phyloP scores from a whole-genome alignment of 1,140 invertebrate species.

The Forficula auricularia region DNA sequence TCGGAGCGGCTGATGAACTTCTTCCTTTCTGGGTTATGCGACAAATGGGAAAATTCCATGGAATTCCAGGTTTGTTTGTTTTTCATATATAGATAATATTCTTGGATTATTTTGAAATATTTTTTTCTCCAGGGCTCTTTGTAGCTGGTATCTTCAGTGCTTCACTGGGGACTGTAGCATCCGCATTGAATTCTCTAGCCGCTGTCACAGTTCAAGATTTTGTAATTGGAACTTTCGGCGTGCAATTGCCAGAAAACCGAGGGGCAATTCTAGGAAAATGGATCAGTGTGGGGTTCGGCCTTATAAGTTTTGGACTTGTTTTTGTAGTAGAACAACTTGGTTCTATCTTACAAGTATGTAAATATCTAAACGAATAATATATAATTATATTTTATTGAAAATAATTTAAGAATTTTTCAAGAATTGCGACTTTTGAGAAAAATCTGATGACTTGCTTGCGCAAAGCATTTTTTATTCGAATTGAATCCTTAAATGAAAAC shows the following conservation, averaged over 20 bases:
- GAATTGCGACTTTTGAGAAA: background rate
- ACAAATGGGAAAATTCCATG: slow-evolving; percentile 35
- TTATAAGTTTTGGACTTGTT: slow-evolving; percentile 45
- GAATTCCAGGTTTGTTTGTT: too few species aligned
- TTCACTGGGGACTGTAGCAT: slow-evolving; percentile 70
- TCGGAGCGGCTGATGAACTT: slow-evolving; percentile 47
- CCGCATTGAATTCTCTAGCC: slow-evolving; percentile 74
- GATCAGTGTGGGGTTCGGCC: slow-evolving; percentile 41
- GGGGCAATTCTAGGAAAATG: slow-evolving; percentile 46
- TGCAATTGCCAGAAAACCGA: slow-evolving; percentile 46
- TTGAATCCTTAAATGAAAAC: too few species aligned
- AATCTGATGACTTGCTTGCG: too few species aligned
- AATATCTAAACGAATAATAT: slow-evolving; percentile 4
- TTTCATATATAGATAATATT: too few species aligned
- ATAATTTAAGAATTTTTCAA: slow-evolving; percentile 8
- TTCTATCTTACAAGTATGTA: slow-evolving; percentile 52
- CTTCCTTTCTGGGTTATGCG: slow-evolving; percentile 70
- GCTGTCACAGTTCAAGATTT: slow-evolving; percentile 82
- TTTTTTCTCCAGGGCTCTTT: slow-evolving; percentile 60
- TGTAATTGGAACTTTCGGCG: slow-evolving; percentile 44
- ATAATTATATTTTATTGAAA: background rate
- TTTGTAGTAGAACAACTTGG: slow-evolving; percentile 66
- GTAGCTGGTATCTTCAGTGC: slow-evolving; percentile 64
- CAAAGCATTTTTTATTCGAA: too few species aligned
- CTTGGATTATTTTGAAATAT: slow-evolving; percentile 31